These are phyloP conservation scores for Philopotamus ludificatus DNA, from an alignment of 1,140 invertebrate genomes.

Conservation along the genomic window DNA sequence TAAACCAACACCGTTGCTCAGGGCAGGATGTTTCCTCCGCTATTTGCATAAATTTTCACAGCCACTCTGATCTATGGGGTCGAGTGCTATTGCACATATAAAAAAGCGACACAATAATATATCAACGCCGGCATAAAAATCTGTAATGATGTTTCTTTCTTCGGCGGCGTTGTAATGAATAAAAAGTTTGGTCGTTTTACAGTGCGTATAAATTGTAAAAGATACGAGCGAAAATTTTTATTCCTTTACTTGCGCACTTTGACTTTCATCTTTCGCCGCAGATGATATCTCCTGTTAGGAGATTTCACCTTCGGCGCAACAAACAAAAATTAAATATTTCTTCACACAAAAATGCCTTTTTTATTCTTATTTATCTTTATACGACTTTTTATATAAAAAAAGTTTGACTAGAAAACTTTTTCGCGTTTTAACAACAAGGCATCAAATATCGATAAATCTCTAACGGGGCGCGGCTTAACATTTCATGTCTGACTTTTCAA, in stretches of 20 bases:
- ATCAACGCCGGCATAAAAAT: no score
- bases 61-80: conserved; percentile 6
- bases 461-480: no score
- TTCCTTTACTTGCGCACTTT: no score
- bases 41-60: conserved; percentile 18
- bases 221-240: no score
- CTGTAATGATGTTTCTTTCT: no score
- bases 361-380: background rate
- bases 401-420: background rate
- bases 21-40: conserved; percentile 10
- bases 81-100: no score
- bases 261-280: background rate
- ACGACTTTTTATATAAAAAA: background rate
- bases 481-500: no score
- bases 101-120: no score
- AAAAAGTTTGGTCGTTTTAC: background rate
- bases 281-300: background rate
- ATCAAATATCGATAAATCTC: background rate
- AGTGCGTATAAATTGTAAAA: no score
- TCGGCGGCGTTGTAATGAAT: no score
- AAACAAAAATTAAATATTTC: background rate
- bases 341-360: background rate
- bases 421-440: background rate
- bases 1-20: conserved; percentile 12
- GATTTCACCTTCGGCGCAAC: background rate